Conservation (phyloP, 2,113 vertebrate species). For the Todiramphus chloris region DNA sequence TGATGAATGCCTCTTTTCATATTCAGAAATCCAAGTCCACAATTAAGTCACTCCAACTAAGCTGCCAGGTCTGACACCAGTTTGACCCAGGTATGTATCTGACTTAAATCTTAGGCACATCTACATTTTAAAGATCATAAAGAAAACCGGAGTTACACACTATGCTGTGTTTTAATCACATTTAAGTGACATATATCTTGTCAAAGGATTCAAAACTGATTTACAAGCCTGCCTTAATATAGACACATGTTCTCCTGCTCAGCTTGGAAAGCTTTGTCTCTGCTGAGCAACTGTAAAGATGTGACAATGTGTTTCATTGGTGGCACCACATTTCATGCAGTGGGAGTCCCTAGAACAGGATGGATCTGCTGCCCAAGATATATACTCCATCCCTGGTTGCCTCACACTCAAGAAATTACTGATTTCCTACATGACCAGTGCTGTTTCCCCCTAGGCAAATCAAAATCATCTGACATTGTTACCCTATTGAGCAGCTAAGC, state of each 20-base stretch:
- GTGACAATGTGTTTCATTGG: neutral
- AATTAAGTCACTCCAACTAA: neutral
- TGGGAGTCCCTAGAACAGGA: neutral
- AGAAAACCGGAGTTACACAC: neutral
- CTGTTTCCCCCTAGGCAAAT: neutral
- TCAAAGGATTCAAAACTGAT: neutral
- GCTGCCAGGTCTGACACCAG: neutral
- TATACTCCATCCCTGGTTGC: neutral
- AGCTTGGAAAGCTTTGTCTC: neutral
- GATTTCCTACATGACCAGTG: neutral
- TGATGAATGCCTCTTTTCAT: neutral
- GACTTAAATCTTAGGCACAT: neutral
- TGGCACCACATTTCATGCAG: neutral
- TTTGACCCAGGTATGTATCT: neutral
- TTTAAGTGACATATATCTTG: neutral
- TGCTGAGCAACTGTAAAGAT: neutral
- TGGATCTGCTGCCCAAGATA: neutral
- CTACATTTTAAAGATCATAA: neutral
- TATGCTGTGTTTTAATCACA: neutral
- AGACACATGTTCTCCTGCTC: neutral
- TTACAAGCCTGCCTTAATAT: neutral
- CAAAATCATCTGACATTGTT: neutral
- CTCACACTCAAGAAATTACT: neutral
- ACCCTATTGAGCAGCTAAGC: neutral
- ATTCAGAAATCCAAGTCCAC: neutral